Base-by-base conservation (phyloP, 2,888 invertebrate species). In the Eulithis prunata region DNA sequence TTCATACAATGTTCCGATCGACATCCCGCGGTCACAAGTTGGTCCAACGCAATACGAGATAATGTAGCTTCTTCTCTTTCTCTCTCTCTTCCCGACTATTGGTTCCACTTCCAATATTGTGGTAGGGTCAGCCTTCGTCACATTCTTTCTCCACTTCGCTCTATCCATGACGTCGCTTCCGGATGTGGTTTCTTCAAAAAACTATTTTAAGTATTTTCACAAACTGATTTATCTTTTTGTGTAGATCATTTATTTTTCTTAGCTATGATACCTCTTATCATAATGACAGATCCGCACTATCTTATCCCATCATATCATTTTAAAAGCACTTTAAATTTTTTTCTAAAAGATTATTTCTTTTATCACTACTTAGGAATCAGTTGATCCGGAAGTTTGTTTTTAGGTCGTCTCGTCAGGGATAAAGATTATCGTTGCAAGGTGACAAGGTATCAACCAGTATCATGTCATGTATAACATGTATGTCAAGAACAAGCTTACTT, bases 361-460 rank as follows among this genome's bases (percentile, higher is more conserved):
- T 49, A 51, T 14, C 51, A 21, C 32, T 47, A 46, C 32, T 36
- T 46, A 38, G 52, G 45, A 47, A 57, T 58, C 62, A 45, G 49
- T 54, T 64, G 52, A 65, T 67, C 57, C 67, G 63, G 55, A 60
- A 70, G 63, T 62, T 65, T 51, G 58, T 64, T 70, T 64, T 55
- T 32, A 41, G 46, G 14, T 54, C 52, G 54, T 49, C 58, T 63
- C 55, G 51, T 56, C 49, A 59, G 59, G 64, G 70, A 71, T 70
- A 69, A 62, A 65, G 60, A 71, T 71, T 69, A 69, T 60, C 46
- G 49, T 36, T 32, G 61, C 64, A 54, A 62, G 57, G 60, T 61
- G 69, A 69, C 68, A 71, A 69, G 4, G 58, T 63, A 65, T 69
- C 68, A 62, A 71, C 63, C 69, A 64, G 57, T 63, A 65, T 69